Percentiles rank a stretch among this genome's conserved stretches.
phyloP scores from a whole-genome alignment of 1,140 invertebrate genomes.

The Paraescarpia echinospica region DNA sequence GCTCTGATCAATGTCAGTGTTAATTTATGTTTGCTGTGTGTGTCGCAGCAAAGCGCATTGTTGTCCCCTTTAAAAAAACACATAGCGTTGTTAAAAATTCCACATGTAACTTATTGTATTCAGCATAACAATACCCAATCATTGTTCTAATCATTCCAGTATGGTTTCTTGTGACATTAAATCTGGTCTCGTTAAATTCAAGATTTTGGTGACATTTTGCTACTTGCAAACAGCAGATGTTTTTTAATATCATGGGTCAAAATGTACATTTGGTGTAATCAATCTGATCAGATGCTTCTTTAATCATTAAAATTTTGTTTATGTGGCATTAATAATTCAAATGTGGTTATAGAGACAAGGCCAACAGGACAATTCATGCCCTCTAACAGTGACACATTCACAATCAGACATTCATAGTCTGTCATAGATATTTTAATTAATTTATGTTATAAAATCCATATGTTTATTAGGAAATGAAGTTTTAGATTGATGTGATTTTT shows the following conservation, averaged over 20 bases:
- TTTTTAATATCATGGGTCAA: neutral
- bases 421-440: neutral
- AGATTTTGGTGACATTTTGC: neutral
- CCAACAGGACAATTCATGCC: neutral
- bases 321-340: neutral
- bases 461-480: neutral
- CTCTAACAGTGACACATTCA: neutral
- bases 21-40: neutral
- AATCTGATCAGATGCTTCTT: neutral
- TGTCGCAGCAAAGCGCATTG: neutral
- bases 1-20: neutral
- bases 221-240: too few species aligned
- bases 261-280: neutral
- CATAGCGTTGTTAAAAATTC: neutral
- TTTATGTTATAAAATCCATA: too few species aligned
- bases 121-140: neutral
- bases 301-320: neutral
- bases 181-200: neutral
- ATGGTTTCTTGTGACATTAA: neutral
- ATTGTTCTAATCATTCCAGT: neutral
- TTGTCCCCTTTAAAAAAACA: neutral
- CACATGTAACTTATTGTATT: neutral
- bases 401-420: neutral
- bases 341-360: neutral
- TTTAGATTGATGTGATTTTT: too few species aligned